Evolutionary conservation across 2,888 invertebrate species (phyloP), one percentile per base, ranked within the genome.

Genomic region (Rhorus exstirpatorius): DNA sequence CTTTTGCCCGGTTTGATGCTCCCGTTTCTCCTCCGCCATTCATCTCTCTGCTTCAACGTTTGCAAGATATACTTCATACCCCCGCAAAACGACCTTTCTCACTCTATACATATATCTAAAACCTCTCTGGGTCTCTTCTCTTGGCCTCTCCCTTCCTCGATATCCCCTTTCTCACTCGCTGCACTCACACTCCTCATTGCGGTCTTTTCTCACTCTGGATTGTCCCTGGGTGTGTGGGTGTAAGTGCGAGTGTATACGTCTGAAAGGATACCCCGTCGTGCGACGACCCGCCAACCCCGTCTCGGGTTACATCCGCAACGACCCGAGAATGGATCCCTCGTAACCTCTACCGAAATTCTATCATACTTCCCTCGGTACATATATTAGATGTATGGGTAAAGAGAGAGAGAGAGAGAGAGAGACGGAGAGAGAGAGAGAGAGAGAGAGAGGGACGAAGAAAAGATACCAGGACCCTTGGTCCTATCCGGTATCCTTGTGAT

Each of bases 221-320:
- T 72, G 74, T 68, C 68, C 41, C 63, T 68, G 17, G 12, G 58
- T 21, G 67, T 41, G 26, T 26, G 21, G 38, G 41, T 53, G 3
- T 74, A 12, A 12, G 24, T 8, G 55, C 19, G n/a, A 61, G 31
- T 65, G 61, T 74, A 51, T 79, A 63, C 31, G 63, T 78, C 63
- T 60, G 67, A 60, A 79, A 71, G 82, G 74, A 82, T 82, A 44
- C 79, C 79, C 68, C 76, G 63, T 51, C 31, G 65, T 75, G 76
- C 61, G 75, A 77, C 77, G 77, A 74, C 68, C 72, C 84, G 24
- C 79, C 76, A 75, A 79, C 71, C 84, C 70, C 14, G 53, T 79
- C 87, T 90, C 88, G 79, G 82, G 87, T 90, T 89, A 88, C 89
- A 86, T 87, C 86, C 86, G 84, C 86, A 85, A 84, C 87, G 83